Evolutionary conservation across 2,113 vertebrate species (phyloP), one percentile per base, ranked within the genome.

Genomic region (Calyptomena viridis): DNA sequence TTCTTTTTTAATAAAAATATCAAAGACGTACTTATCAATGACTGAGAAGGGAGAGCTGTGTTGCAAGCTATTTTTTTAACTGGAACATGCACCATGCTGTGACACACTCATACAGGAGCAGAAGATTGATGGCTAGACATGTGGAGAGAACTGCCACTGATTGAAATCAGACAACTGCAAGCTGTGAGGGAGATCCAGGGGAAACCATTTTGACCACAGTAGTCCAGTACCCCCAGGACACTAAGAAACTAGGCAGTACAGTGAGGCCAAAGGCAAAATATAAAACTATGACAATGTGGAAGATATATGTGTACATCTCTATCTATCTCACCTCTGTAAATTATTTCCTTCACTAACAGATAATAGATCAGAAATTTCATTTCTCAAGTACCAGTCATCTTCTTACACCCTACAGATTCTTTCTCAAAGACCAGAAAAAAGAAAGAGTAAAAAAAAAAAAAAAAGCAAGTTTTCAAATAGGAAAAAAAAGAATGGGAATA

Each of bases 111-210:
- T 97, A 96, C 97, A 97, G 97, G 95, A 97, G 90, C 93, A 94
- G 94, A 98, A 98, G 98, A 98, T 98, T 98, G 98, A 98, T 98
- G 97, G 97, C 97, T 97, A 97, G 98, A 98, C 98, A 98, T 98
- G 97, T 98, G 98, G 97, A 95, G 94, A 97, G 98, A 98, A 93
- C 97, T 96, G 97, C 97, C 97, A 93, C 96, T 98, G 98, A 98
- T 98, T 98, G 98, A 98, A 98, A 98, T 98, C 98, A 98, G 98
- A 98, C 98, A 98, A 98, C 98, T 98, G 98, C 97, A 97, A 95
- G 97, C 98, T 97, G 97, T 93, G 97, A 97, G 93, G 90, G 97
- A 97, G 96, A 97, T 98, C 85, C 96, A 96, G 94, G 97, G 97
- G 97, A 97, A 97, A 97, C 94, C 98, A 94, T 96, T 96, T 95